phyloP scores from a whole-genome alignment of 2,888 invertebrate species.

The Chrysolina oricalcia region DNA sequence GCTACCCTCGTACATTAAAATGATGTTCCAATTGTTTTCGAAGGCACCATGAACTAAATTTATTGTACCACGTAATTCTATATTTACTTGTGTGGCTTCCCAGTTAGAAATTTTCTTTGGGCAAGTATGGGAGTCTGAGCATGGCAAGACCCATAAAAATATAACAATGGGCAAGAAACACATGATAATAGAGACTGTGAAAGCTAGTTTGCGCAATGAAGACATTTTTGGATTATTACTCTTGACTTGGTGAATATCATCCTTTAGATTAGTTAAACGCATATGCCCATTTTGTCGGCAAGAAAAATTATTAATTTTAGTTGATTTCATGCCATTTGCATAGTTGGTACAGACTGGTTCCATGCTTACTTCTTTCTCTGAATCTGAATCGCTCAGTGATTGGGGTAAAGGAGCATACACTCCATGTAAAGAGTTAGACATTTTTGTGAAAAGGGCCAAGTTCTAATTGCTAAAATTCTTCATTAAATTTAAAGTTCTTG shows the following conservation, averaged over 20 bases:
- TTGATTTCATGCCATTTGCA: constrained; percentile 54
- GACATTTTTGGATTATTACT: constrained; percentile 74
- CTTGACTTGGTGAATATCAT: constrained; percentile 60
- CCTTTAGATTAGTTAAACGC: constrained; percentile 57
- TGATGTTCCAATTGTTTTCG: constrained; percentile 80
- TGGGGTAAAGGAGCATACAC: constrained; percentile 86
- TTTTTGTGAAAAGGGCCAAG: constrained; percentile 42
- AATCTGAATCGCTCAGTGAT: constrained; percentile 83
- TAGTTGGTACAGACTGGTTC: constrained; percentile 60
- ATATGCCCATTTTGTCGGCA: constrained; percentile 57
- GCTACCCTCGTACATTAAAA: constrained; percentile 83
- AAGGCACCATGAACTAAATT: constrained; percentile 80
- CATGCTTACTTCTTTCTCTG: constrained; percentile 79
- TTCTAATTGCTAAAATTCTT: background rate
- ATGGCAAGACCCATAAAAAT: constrained; percentile 85
- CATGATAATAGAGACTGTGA: constrained; percentile 80
- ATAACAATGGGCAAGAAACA: constrained; percentile 82
- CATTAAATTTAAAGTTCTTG: background rate
- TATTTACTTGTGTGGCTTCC: constrained; percentile 80
- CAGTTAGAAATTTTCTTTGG: constrained; percentile 79
- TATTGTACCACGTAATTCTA: constrained; percentile 81
- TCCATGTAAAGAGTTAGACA: constrained; percentile 71
- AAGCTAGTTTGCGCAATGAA: constrained; percentile 78
- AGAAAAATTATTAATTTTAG: constrained; percentile 50
- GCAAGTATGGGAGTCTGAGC: constrained; percentile 81